Percentiles rank a stretch among this genome's conserved stretches.
phyloP scores from a whole-genome alignment of 2,888 invertebrate species.

The Drosophila dives region DNA sequence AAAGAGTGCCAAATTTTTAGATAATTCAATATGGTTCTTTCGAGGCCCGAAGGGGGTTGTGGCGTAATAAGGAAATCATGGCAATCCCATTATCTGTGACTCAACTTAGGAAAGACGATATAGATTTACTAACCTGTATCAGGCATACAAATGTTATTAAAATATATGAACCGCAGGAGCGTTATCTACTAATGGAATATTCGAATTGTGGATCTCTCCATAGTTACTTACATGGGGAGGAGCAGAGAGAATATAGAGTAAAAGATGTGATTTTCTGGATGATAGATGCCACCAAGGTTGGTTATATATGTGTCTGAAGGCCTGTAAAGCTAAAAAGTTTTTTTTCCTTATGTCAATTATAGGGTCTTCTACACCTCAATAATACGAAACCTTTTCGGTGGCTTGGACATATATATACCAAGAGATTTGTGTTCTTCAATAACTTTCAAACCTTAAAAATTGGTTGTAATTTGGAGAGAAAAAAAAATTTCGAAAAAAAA shows the following conservation, averaged over 20 bases:
- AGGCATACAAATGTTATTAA: background rate
- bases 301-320: background rate
- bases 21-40: background rate
- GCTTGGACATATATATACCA: background rate
- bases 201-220: conserved; percentile 3
- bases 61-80: background rate
- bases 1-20: background rate
- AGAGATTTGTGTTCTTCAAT: background rate
- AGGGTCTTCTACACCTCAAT: background rate
- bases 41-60: background rate
- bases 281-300: background rate
- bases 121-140: background rate
- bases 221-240: background rate
- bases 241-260: conserved; percentile 1
- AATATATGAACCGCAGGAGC: background rate
- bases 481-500: background rate
- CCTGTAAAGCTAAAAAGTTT: background rate
- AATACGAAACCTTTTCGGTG: too few species aligned
- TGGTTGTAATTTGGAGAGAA: background rate
- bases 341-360: background rate
- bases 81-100: background rate
- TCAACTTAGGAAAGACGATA: background rate
- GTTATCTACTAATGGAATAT: background rate
- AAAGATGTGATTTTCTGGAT: background rate
- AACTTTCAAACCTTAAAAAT: background rate